Conservation (phyloP, 1,140 invertebrate species). For the Drosophila varians region DNA sequence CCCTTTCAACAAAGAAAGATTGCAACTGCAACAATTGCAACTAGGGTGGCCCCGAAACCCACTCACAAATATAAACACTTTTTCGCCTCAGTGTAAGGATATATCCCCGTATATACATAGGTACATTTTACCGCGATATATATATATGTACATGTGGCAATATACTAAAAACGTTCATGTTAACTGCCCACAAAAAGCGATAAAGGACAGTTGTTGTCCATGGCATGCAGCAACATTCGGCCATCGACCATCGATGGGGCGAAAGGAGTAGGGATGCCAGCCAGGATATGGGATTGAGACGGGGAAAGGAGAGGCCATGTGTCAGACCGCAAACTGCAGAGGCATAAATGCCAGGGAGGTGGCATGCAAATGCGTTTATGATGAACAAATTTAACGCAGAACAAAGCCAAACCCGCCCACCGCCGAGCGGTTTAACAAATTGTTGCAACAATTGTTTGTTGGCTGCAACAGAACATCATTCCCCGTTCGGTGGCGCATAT, state of each 20-base stretch:
- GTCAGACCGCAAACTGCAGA: slow-evolving; percentile 71
- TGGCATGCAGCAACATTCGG: slow-evolving; percentile 38
- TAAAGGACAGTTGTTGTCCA: slow-evolving; percentile 71
- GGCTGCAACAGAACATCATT: neutral
- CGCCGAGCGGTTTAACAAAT: slow-evolving; percentile 44
- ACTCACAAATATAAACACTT: neutral
- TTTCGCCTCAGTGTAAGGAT: neutral
- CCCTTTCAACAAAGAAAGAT: too few relatives aligned
- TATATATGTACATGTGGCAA: slow-evolving; percentile 6
- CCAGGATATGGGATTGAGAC: neutral
- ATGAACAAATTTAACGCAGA: slow-evolving; percentile 73
- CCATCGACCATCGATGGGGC: slow-evolving; percentile 22
- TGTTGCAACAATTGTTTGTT: slow-evolving; percentile 54
- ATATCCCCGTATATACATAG: slow-evolving; percentile 16
- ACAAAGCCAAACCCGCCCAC: slow-evolving; percentile 32
- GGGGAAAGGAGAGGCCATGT: slow-evolving; percentile 24
- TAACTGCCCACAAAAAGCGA: slow-evolving; percentile 79
- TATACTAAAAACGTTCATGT: slow-evolving; percentile 60
- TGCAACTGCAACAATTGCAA: too few relatives aligned
- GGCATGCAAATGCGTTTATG: slow-evolving; percentile 69
- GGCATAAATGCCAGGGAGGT: slow-evolving; percentile 30
- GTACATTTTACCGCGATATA: slow-evolving; percentile 4
- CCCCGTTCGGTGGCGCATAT: slow-evolving; percentile 22
- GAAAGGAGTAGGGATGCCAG: slow-evolving; percentile 4
- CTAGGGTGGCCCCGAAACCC: too few relatives aligned